These are phyloP conservation scores for Trachemys scripta DNA, from an alignment of 2,113 vertebrate species.

Conservation along the genomic window DNA sequence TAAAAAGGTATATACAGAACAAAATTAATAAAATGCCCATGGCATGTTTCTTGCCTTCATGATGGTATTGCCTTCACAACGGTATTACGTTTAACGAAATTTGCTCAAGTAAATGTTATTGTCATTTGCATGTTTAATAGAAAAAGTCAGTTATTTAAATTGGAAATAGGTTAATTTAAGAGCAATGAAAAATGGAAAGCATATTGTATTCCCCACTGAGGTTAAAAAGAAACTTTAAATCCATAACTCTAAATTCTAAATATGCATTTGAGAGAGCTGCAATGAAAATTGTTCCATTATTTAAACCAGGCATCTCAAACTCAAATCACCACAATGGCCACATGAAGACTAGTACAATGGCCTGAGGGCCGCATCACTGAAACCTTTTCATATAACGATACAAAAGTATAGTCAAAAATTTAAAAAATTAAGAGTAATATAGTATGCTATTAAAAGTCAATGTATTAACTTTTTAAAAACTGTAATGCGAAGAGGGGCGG, in stretches of 20 bases:
- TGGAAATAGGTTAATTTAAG: not conserved
- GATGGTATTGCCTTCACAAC: not conserved
- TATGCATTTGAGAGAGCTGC: not conserved
- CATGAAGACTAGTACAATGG: too few species aligned
- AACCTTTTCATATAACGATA: too few species aligned
- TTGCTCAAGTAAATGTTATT: not conserved
- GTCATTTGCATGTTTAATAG: not conserved
- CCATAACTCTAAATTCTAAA: not conserved
- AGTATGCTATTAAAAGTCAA: too few species aligned
- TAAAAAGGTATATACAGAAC: not conserved
- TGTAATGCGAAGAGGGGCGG: too few species aligned
- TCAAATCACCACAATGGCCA: too few species aligned
- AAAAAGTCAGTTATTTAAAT: not conserved
- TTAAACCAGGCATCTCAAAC: not conserved
- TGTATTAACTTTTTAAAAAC: too few species aligned
- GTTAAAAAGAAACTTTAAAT: not conserved
- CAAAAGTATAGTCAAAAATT: too few species aligned
- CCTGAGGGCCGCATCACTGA: too few species aligned
- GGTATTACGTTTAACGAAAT: not conserved
- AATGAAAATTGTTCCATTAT: not conserved
- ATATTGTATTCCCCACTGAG: not conserved
- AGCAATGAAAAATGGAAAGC: conserved; percentile 9
- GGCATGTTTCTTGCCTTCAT: not conserved
- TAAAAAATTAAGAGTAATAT: too few species aligned
- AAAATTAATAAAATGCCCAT: fast-evolving